These are phyloP conservation scores for Falco concolor DNA, from an alignment of 2,797 vertebrate genomes.

Conservation along the genomic window DNA sequence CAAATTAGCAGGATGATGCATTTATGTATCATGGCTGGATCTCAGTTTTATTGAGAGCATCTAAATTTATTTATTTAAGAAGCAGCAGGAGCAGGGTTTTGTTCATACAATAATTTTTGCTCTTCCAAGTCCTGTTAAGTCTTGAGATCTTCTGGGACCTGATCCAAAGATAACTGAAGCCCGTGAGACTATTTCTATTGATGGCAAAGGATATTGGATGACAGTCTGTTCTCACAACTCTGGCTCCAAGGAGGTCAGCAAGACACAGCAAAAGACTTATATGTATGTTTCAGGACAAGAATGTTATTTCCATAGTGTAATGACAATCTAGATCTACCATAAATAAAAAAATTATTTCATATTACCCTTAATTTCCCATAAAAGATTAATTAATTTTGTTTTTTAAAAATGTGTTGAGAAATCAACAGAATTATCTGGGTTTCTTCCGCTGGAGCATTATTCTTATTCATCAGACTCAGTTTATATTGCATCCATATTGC, in stretches of 20 bases:
- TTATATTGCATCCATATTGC: neutral
- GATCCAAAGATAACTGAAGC: conserved; percentile 13
- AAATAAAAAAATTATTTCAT: neutral
- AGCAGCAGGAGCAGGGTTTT: neutral
- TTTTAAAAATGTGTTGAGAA: neutral
- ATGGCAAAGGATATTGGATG: neutral
- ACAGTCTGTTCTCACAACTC: neutral
- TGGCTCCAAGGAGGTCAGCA: neutral
- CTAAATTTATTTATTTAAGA: conserved; percentile 10
- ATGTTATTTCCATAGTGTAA: neutral
- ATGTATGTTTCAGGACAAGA: neutral
- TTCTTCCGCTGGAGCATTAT: neutral
- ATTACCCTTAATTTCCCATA: neutral
- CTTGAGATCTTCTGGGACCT: neutral
- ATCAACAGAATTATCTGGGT: neutral
- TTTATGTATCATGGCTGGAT: neutral
- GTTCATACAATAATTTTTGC: neutral
- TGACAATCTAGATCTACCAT: neutral
- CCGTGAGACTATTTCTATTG: neutral
- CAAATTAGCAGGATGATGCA: neutral
- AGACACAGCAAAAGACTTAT: neutral
- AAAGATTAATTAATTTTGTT: neutral
- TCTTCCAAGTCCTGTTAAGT: neutral
- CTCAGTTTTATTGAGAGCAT: neutral
- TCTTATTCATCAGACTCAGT: neutral